These are phyloP conservation scores for Ctenopoma kingsleyae DNA, from an alignment of 2,797 vertebrate species.

Conservation along the genomic window DNA sequence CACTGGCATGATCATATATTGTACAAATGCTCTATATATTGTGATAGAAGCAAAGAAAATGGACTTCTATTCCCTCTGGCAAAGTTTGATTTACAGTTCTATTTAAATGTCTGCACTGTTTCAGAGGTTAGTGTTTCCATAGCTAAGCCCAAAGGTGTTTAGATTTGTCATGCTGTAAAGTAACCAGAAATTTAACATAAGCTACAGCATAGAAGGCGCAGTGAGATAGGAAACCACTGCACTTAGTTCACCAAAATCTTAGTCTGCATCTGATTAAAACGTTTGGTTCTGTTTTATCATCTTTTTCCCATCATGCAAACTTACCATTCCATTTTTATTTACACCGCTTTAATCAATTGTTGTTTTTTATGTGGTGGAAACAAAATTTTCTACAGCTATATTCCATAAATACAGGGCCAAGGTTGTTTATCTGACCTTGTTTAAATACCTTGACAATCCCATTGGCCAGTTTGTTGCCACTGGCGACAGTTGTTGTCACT, in stretches of 20 bases:
- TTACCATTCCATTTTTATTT: not conserved
- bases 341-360: not conserved
- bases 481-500: not conserved
- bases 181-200: constrained; percentile 60
- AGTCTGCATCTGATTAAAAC: constrained; percentile 3
- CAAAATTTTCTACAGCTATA: not conserved
- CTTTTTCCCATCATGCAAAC: not conserved
- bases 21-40: constrained; percentile 58
- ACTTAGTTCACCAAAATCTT: constrained; percentile 10
- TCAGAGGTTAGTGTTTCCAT: constrained; percentile 59
- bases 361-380: not conserved
- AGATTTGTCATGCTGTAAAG: constrained; percentile 60
- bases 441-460: too few species aligned
- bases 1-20: constrained; percentile 63
- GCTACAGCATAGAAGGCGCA: constrained; percentile 3
- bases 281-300: not conserved
- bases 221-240: constrained; percentile 10
- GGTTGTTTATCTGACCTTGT: too few species aligned
- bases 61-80: constrained; percentile 58
- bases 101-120: constrained; percentile 70
- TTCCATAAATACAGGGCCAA: not conserved
- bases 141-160: constrained; percentile 54
- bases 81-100: constrained; percentile 75
- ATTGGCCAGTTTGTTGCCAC: not conserved
- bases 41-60: constrained; percentile 62